Conservation (phyloP, 2,113 vertebrate genomes). For the Spea bombifrons region DNA sequence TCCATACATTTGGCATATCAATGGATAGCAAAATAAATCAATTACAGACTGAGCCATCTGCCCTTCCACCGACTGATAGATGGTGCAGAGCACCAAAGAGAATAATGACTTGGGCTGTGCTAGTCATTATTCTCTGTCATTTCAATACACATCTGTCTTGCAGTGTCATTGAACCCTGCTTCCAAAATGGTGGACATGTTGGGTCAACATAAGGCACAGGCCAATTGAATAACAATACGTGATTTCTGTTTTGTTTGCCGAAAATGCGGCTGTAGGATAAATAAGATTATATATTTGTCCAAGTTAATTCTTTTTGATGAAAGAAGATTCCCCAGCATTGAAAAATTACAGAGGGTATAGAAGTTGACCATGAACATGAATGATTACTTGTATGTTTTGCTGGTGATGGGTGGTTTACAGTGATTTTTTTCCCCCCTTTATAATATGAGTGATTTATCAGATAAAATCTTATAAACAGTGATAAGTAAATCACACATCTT, state of each 20-base stretch:
- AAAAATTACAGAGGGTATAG: constrained; percentile 25
- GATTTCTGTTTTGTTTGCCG: constrained; percentile 37
- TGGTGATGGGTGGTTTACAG: not conserved
- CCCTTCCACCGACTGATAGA: constrained; percentile 54
- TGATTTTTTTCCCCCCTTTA: not conserved
- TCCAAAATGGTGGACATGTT: constrained; percentile 48
- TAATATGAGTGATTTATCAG: constrained; percentile 2
- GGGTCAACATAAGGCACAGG: constrained; percentile 24
- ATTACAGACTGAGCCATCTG: constrained; percentile 53
- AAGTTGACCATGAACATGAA: constrained; percentile 30
- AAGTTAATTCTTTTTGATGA: constrained; percentile 35
- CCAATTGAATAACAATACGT: constrained; percentile 14
- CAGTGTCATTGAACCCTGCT: constrained; percentile 49
- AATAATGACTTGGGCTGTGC: constrained; percentile 53
- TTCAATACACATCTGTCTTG: constrained; percentile 51
- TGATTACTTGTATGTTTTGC: not conserved
- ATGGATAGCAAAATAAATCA: constrained; percentile 51
- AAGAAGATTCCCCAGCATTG: constrained; percentile 11
- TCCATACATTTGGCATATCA: constrained; percentile 53
- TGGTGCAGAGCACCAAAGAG: constrained; percentile 14
- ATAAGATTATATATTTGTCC: constrained; percentile 35
- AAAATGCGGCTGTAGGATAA: constrained; percentile 33
- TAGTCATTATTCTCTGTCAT: constrained; percentile 58
- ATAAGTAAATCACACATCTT: not conserved
- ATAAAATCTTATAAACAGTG: not conserved